Conservation (phyloP, 1,140 invertebrate genomes). For the Sinonovacula constricta region DNA sequence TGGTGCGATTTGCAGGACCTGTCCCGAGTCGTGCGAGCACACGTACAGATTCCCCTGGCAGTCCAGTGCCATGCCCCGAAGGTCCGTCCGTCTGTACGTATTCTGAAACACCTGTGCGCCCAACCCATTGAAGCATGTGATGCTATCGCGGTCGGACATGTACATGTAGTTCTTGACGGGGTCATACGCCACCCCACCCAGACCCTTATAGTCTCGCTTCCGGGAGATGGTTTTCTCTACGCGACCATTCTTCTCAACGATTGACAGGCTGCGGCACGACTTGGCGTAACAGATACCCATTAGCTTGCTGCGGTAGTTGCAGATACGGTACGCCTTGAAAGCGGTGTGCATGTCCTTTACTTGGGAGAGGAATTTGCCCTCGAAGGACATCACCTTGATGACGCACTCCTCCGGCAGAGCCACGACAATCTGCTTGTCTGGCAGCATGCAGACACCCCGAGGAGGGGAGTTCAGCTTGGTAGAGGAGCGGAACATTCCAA, state of each 20-base stretch:
- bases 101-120: constrained; percentile 48
- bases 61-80: constrained; percentile 44
- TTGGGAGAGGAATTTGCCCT: constrained; percentile 41
- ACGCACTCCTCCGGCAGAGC: constrained; percentile 49
- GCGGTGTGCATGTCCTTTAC: constrained; percentile 29
- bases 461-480: constrained; percentile 39
- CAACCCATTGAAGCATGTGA: constrained; percentile 36
- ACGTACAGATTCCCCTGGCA: constrained; percentile 51
- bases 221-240: constrained; percentile 38
- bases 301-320: constrained; percentile 26
- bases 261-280: constrained; percentile 32
- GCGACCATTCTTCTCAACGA: constrained; percentile 35
- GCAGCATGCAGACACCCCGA: constrained; percentile 29
- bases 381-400: constrained; percentile 39
- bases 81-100: constrained; percentile 45
- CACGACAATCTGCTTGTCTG: constrained; percentile 35
- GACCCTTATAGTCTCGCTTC: constrained; percentile 46
- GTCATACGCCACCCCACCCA: constrained; percentile 47
- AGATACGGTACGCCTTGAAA: constrained; percentile 46
- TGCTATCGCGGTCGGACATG: constrained; percentile 42
- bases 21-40: constrained; percentile 41
- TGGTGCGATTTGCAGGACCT: constrained; percentile 39
- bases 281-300: constrained; percentile 47
- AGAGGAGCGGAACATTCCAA: constrained; percentile 44
- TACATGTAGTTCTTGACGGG: constrained; percentile 45